A percentile compares a stretch with the other conserved stretches of the same genome.
Evolutionary conservation across 2,797 vertebrate species (phyloP).

Genomic region (Pseudochaenichthys georgianus): DNA sequence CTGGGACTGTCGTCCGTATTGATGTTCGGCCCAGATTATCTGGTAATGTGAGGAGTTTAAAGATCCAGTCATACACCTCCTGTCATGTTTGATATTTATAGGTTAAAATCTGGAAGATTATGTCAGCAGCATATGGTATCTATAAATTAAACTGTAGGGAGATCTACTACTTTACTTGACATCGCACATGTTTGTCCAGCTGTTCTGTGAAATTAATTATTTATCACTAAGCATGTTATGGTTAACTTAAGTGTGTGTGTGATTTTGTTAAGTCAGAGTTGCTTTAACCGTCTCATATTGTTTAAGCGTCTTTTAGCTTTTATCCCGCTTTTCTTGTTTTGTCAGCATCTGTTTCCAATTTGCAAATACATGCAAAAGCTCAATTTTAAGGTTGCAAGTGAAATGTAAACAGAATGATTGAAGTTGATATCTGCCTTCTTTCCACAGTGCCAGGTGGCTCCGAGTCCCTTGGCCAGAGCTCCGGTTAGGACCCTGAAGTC

Average conservation of each 20-base stretch:
- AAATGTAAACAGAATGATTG: slow-evolving; percentile 46
- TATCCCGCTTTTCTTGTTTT: slow-evolving; percentile 23
- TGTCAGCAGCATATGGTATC: slow-evolving; percentile 36
- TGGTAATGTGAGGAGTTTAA: too few species aligned
- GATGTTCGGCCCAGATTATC: too few species aligned
- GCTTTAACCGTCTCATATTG: background rate
- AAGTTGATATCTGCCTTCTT: slow-evolving; percentile 30
- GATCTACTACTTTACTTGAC: slow-evolving; percentile 40
- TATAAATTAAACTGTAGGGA: slow-evolving; percentile 22
- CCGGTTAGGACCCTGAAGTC: too few species aligned
- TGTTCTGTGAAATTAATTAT: slow-evolving; percentile 16
- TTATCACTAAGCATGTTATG: slow-evolving; percentile 2
- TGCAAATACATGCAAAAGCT: slow-evolving; percentile 35
- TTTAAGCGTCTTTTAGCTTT: slow-evolving; percentile 31
- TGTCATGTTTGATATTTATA: too few species aligned
- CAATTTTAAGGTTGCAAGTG: slow-evolving; percentile 30
- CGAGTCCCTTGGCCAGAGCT: too few species aligned
- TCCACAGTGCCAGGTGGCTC: too few species aligned
- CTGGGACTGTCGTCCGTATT: too few species aligned
- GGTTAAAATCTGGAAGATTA: too few species aligned
- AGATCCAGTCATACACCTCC: too few species aligned
- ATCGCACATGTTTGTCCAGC: slow-evolving; percentile 23
- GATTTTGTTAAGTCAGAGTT: slow-evolving; percentile 11
- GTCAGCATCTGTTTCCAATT: slow-evolving; percentile 69
- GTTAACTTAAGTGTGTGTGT: background rate